Evolutionary conservation across 2,113 vertebrate genomes (phyloP), one percentile per base, ranked within the genome.

Genomic region (Pagrus major): DNA sequence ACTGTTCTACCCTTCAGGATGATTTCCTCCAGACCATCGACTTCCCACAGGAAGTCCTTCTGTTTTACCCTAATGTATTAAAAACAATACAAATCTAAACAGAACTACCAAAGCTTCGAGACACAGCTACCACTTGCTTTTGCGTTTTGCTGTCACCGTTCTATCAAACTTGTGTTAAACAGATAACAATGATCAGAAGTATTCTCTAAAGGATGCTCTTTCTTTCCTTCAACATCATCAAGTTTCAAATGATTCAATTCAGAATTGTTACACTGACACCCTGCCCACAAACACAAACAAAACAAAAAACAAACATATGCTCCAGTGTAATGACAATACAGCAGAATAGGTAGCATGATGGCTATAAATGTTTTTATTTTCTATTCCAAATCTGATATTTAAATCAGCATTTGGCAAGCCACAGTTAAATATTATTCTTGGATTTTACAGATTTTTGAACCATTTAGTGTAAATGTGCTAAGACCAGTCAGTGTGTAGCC

Each of bases 321-420:
- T 89, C 89, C 89, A 91, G 90, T 90, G 89, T 83, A 56, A 49
- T 11, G 73, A 90, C 90, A 44, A 14, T 47, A 67, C 72, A 87
- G 88, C 81, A 87, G 61, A 42, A 71, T 3, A 33, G 15, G 44
- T 37, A 6, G 12, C 7, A 63, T 9, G 9, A 58, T 23, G 25
- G 35, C 64, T 49, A 35, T 39, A 49, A 25, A 18, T 25, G 2
- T 10, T 7, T 0, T 59, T 16, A 4, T 21, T 47, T 27, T 31
- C 5, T 46, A n/a, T 46, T 74, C 12, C 14, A 23, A 7, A 66
- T 42, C 64, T 42, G 0, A 25, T 58, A 27, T 41, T 41, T 12
- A 29, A 69, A 20, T 6, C 9, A 49, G 31, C 27, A 14, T 27
- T 49, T 51, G 27, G n/a, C 16, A 65, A 60, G 27, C 4, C 1